Percentiles rank a stretch among this genome's conserved stretches.
Evolutionary conservation across 2,797 vertebrate species (phyloP).

Genomic region (Pteropus rufus): DNA sequence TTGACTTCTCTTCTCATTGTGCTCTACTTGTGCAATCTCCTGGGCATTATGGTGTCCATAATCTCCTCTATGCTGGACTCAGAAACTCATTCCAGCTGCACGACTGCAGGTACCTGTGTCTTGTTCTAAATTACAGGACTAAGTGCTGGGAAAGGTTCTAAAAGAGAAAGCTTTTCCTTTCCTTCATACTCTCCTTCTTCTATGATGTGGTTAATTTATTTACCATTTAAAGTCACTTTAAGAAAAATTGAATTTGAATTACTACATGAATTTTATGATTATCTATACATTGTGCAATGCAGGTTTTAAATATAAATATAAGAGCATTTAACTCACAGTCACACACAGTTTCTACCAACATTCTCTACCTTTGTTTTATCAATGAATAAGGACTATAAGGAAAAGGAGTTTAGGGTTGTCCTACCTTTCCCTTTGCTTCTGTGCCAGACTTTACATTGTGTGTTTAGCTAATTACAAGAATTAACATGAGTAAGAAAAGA

Average conservation of each 20-base stretch:
- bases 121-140: neutral
- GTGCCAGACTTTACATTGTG: neutral
- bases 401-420: neutral
- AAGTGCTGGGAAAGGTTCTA: neutral
- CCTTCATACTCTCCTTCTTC: neutral
- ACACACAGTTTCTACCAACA: fast-evolving
- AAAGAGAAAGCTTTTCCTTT: neutral
- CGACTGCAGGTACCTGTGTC: neutral
- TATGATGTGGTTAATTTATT: neutral
- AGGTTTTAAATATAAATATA: neutral
- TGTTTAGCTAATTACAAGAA: neutral
- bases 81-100: neutral
- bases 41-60: neutral
- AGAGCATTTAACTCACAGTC: neutral
- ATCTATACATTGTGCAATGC: neutral
- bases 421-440: neutral
- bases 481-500: neutral
- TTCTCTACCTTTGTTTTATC: neutral
- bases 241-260: neutral
- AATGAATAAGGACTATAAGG: neutral
- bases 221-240: neutral
- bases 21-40: neutral
- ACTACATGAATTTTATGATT: neutral
- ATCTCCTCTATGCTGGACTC: neutral
- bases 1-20: neutral